phyloP scores from a whole-genome alignment of 2,888 invertebrate genomes.

The Apotomis betuletana region DNA sequence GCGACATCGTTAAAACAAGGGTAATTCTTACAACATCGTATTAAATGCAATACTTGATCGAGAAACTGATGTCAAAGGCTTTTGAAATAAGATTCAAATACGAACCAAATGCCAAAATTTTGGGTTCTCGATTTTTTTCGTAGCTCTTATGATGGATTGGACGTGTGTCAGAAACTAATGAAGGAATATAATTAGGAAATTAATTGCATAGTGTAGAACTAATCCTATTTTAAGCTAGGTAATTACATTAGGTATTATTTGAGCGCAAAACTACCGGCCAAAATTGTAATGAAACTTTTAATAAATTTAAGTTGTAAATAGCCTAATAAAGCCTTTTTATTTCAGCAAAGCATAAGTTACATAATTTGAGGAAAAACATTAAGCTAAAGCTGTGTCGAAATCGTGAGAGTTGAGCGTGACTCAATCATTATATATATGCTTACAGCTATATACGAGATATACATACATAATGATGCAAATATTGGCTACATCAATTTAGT shows the following conservation, averaged over 20 bases:
- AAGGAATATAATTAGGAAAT: slow-evolving; percentile 13
- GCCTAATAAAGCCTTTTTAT: too few species aligned
- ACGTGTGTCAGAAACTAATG: slow-evolving; percentile 45
- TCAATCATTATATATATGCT: too few species aligned
- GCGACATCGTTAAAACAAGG: slow-evolving; percentile 29
- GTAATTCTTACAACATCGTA: slow-evolving; percentile 3
- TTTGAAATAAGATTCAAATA: not conserved
- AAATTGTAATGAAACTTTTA: not conserved
- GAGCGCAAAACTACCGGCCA: not conserved
- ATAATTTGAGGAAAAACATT: too few species aligned
- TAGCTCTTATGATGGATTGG: slow-evolving; percentile 11
- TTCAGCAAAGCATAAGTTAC: too few species aligned
- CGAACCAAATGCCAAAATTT: too few species aligned
- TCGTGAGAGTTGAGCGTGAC: too few species aligned
- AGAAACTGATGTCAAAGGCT: not conserved
- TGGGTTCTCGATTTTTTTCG: slow-evolving; percentile 4
- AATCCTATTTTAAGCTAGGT: not conserved
- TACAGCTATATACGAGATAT: too few species aligned
- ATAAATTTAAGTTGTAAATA: not conserved
- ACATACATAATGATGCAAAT: too few species aligned
- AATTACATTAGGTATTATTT: slow-evolving; percentile 5
- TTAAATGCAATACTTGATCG: not conserved
- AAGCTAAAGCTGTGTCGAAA: too few species aligned
- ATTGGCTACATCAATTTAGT: too few species aligned
- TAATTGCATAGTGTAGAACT: slow-evolving; percentile 17